phyloP scores from a whole-genome alignment of 2,888 invertebrate genomes.

The Quadroppia sp. region DNA sequence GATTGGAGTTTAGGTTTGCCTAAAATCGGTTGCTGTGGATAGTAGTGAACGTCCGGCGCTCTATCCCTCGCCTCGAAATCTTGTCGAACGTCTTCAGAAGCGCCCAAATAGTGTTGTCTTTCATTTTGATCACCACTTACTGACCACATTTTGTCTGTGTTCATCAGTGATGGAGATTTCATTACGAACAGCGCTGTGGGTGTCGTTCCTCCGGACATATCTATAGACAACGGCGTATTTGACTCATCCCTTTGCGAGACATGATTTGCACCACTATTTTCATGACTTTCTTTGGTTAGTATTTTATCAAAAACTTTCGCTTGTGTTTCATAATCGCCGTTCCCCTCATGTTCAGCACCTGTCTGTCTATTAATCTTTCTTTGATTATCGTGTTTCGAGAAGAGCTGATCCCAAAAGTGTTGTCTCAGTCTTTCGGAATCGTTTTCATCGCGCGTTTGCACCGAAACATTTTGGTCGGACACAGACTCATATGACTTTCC shows the following conservation, averaged over 20 bases:
- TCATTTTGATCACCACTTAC: not conserved
- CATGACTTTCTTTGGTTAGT: not conserved
- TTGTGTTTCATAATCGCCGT: not conserved
- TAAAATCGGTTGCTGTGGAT: conserved; percentile 28
- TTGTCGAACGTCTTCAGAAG: not conserved
- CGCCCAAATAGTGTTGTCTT: not conserved
- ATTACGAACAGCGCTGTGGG: conserved; percentile 12
- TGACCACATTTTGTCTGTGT: not conserved
- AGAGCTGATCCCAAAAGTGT: conserved; percentile 12
- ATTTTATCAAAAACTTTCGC: conserved; percentile 21
- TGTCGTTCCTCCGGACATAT: conserved; percentile 17
- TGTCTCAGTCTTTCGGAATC: conserved; percentile 1
- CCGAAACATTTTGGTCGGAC: not conserved
- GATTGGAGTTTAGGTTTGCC: conserved; percentile 6
- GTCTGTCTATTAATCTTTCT: not conserved
- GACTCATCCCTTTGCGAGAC: not conserved
- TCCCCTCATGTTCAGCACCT: not conserved
- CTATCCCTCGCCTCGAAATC: not conserved
- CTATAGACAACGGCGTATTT: not conserved
- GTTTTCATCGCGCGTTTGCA: not conserved
- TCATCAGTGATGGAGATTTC: not conserved
- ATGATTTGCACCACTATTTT: not conserved
- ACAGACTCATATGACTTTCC: not conserved
- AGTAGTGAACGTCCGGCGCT: not conserved
- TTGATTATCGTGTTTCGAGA: conserved; percentile 4